phyloP scores from a whole-genome alignment of 1,140 invertebrate species.

The Polyergus mexicanus region DNA sequence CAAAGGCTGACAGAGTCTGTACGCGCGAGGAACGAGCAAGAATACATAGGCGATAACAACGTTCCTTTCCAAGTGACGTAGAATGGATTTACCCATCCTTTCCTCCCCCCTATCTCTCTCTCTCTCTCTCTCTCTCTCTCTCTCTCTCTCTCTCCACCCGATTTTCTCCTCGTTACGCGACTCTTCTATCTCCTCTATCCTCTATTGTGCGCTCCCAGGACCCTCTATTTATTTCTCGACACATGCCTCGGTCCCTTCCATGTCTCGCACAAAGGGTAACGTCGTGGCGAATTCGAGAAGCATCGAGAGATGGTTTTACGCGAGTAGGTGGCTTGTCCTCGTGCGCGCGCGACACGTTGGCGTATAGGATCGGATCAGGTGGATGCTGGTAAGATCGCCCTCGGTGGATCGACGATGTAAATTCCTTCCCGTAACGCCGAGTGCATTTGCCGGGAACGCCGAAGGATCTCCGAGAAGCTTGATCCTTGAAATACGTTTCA shows the following conservation, averaged over 20 bases:
- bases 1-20: not conserved
- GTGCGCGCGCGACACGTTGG: conserved; percentile 36
- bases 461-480: not conserved
- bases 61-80: conserved; percentile 40
- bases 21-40: conserved; percentile 11
- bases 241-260: conserved; percentile 37
- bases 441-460: conserved; percentile 21
- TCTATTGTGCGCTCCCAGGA: conserved; percentile 35
- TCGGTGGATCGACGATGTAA: conserved; percentile 48
- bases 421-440: conserved; percentile 36
- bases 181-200: conserved; percentile 34
- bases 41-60: conserved; percentile 33
- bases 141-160: not conserved
- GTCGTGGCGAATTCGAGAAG: conserved; percentile 28
- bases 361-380: conserved; percentile 35
- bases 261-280: conserved; percentile 40
- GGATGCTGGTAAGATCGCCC: conserved; percentile 26
- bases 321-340: not conserved
- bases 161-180: conserved; percentile 70
- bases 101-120: not conserved
- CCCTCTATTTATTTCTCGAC: conserved; percentile 65
- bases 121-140: too few species aligned
- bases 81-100: not conserved
- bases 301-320: conserved; percentile 15
- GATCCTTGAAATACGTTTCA: conserved; percentile 28